Conservation (phyloP, 2,797 vertebrate genomes). For the Eulemur rubriventer region DNA sequence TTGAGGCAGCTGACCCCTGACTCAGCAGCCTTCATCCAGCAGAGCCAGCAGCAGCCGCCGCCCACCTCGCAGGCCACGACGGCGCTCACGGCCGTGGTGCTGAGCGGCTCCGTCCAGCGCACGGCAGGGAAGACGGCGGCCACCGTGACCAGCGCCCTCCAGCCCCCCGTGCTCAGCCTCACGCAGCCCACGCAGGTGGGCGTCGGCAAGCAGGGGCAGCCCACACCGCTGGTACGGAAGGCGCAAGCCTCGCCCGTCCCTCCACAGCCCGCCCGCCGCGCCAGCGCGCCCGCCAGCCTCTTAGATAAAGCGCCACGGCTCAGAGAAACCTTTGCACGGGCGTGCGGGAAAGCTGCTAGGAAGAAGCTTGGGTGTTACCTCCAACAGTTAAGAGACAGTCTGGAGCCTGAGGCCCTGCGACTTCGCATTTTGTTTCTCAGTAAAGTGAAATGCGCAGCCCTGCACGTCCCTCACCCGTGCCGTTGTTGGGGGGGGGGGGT, state of each 20-base stretch:
- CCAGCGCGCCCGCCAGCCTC: background rate
- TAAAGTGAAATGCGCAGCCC: background rate
- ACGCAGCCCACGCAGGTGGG: conserved; percentile 90
- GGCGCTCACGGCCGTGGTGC: conserved; percentile 90
- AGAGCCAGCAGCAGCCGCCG: conserved; percentile 93
- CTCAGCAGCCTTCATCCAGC: conserved; percentile 97
- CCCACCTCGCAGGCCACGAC: conserved; percentile 88
- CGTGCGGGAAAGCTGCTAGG: background rate
- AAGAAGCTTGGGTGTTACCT: background rate
- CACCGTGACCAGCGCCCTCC: conserved; percentile 89
- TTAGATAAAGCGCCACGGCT: background rate
- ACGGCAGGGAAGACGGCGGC: conserved; percentile 88
- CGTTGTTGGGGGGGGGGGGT: background rate
- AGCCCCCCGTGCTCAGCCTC: conserved; percentile 93
- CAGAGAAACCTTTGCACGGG: background rate
- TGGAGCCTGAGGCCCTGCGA: background rate
- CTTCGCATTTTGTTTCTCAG: background rate
- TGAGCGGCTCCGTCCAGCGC: conserved; percentile 89
- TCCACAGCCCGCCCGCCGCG: background rate
- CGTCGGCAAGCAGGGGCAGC: conserved; percentile 89
- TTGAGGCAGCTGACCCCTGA: conserved; percentile 98
- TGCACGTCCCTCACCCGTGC: rapidly evolving
- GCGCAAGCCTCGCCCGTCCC: background rate
- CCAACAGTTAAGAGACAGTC: background rate
- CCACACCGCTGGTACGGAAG: conserved; percentile 89